phyloP scores from a whole-genome alignment of 2,113 vertebrate genomes.

The Syngnathus floridae region DNA sequence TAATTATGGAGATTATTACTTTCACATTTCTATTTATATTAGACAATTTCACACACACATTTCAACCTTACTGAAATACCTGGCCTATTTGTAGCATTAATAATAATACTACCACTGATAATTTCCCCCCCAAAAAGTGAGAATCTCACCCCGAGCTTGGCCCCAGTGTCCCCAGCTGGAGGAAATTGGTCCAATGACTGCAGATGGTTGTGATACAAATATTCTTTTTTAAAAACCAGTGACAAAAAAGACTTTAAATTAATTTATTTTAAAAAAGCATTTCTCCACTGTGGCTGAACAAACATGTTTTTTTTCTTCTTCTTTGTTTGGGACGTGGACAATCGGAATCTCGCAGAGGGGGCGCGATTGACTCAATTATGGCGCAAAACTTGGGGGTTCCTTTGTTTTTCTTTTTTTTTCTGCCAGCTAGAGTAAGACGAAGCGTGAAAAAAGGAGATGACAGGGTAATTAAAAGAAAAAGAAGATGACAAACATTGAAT shows the following conservation, averaged over 20 bases:
- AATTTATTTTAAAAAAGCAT: slow-evolving; percentile 70
- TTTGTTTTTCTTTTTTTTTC: slow-evolving; percentile 20
- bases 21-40: too few species aligned
- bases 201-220: not conserved
- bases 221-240: not conserved
- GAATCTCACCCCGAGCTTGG: too few species aligned
- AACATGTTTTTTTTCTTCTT: slow-evolving; percentile 58
- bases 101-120: too few species aligned
- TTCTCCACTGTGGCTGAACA: slow-evolving; percentile 73
- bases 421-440: not conserved
- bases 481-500: slow-evolving; percentile 5
- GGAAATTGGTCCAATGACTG: not conserved
- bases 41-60: too few species aligned
- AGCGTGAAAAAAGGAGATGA: not conserved
- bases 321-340: slow-evolving; percentile 62
- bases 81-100: too few species aligned
- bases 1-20: too few species aligned
- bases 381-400: slow-evolving; percentile 65
- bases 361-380: slow-evolving; percentile 39
- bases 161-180: not conserved
- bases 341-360: slow-evolving; percentile 54
- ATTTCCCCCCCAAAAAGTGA: too few species aligned
- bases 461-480: not conserved
- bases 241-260: slow-evolving; percentile 66
- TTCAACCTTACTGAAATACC: too few species aligned